These are phyloP conservation scores for Ahaetulla prasina DNA, from an alignment of 2,113 vertebrate species.

Conservation along the genomic window DNA sequence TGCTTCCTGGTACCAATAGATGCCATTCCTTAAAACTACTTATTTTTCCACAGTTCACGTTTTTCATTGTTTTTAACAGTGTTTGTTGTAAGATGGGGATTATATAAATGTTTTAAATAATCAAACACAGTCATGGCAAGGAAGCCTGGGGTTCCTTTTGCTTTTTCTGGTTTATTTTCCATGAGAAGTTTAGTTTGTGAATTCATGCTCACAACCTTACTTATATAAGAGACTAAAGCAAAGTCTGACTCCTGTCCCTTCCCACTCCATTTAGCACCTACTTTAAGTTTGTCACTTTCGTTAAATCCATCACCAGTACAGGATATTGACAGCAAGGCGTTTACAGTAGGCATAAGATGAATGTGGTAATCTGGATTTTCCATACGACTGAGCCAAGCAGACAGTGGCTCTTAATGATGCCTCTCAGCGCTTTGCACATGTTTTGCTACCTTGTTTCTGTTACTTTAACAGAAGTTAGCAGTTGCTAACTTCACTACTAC, in stretches of 20 bases:
- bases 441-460: background rate
- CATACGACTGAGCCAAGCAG: background rate
- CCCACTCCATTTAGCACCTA: background rate
- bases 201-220: background rate
- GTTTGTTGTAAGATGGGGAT: background rate
- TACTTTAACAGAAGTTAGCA: background rate
- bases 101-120: background rate
- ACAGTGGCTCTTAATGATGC: background rate
- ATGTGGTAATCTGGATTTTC: background rate
- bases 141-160: too few relatives aligned
- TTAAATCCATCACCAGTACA: background rate
- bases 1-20: background rate
- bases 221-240: background rate
- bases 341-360: background rate
- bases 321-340: background rate
- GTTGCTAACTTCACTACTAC: background rate
- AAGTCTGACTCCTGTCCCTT: background rate
- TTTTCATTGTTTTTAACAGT: background rate
- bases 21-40: background rate
- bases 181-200: background rate
- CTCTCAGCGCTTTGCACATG: background rate
- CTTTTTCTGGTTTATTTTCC: background rate
- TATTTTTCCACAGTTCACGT: background rate
- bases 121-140: background rate
- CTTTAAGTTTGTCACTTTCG: background rate